Percentiles rank a stretch among this genome's conserved stretches.
These are phyloP conservation scores for Drosophila nigrodunni DNA, from an alignment of 1,140 invertebrate species.

Conservation along the genomic window DNA sequence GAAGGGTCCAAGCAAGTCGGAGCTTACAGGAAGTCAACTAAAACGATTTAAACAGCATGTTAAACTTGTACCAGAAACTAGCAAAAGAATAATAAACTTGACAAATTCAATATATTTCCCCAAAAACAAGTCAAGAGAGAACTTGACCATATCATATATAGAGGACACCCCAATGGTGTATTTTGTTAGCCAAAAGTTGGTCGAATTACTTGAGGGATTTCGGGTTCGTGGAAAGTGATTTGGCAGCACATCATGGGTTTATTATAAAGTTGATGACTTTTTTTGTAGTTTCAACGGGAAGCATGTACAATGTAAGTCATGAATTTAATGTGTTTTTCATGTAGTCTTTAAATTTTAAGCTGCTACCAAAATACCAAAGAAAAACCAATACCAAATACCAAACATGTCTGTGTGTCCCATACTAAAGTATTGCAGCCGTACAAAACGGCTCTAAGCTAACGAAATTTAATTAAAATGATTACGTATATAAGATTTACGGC, in stretches of 20 bases:
- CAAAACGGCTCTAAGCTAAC: slow-evolving; percentile 67
- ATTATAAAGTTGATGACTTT: slow-evolving; percentile 36
- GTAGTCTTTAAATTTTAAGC: slow-evolving; percentile 18
- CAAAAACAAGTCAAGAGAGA: not conserved
- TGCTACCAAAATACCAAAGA: no score
- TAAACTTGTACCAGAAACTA: slow-evolving; percentile 6
- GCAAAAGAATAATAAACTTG: not conserved
- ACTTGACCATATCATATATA: slow-evolving; percentile 13
- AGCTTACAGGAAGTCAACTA: slow-evolving; percentile 68
- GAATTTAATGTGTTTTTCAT: slow-evolving; percentile 41
- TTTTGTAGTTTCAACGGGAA: slow-evolving; percentile 10
- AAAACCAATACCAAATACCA: no score
- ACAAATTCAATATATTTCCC: not conserved
- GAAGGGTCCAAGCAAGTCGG: slow-evolving; percentile 20
- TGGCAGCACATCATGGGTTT: slow-evolving; percentile 7
- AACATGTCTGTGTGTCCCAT: slow-evolving; percentile 49
- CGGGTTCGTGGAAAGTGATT: slow-evolving; percentile 9
- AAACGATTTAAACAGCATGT: slow-evolving; percentile 11
- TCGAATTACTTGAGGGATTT: slow-evolving; percentile 4
- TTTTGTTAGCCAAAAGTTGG: not conserved
- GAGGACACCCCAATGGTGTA: slow-evolving; percentile 10
- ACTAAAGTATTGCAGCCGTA: slow-evolving; percentile 70
- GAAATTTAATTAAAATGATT: slow-evolving; percentile 35
- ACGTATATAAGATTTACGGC: slow-evolving; percentile 34
- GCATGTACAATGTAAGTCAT: slow-evolving; percentile 23